Evolutionary conservation across 1,140 invertebrate genomes (phyloP), one percentile per base, ranked within the genome.

Genomic region (Macrobrachium nipponense): DNA sequence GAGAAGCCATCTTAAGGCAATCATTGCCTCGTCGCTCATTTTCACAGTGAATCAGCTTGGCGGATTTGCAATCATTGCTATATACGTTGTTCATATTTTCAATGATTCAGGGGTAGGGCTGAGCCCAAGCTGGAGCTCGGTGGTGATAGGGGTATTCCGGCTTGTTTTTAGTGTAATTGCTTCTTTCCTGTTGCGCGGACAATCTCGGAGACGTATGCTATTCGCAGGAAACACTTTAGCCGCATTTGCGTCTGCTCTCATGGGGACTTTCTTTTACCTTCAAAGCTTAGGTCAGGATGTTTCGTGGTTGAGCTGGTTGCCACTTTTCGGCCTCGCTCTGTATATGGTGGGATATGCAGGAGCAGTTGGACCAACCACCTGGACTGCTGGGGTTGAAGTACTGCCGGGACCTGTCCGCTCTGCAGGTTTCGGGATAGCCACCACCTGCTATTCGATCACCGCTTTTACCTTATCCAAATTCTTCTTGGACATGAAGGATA

Each of bases 261-360:
- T 70, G 23, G 68, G 12, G 14, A 70, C 20, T 15, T 70, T 70
- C 68, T 70, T 70, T 43, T 70, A 23, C 20, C 68, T 70, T 27
- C 68, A 70, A 43, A 70, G 68, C 20, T 27, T 23, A 70, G 68
- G 68, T 7, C 6, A 70, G 5, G 68, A 70, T 43, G 36, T 70
- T 20, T 70, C 68, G 6, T 70, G 17, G 68, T 43, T 70, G 20
- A 70, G 68, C 20, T 70, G 68, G 68, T 43, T 70, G 1, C 68
- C 68, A 17, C 14, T 70, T 43, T 6, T 23, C 68, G 23, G 23
- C 23, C 68, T 70, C 5, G 20, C 36, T 14, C 68, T 70, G 14
- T 70, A 27, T n/a, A 70, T 70, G 68, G 36, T 70, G 36, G 68
- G 68, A 70, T 70, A 70, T 43, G 23, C 68, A n/a, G 68, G 23